Evolutionary conservation across 2,797 vertebrate species (phyloP).

Genomic region (Lepidocolaptes lacrymiger): DNA sequence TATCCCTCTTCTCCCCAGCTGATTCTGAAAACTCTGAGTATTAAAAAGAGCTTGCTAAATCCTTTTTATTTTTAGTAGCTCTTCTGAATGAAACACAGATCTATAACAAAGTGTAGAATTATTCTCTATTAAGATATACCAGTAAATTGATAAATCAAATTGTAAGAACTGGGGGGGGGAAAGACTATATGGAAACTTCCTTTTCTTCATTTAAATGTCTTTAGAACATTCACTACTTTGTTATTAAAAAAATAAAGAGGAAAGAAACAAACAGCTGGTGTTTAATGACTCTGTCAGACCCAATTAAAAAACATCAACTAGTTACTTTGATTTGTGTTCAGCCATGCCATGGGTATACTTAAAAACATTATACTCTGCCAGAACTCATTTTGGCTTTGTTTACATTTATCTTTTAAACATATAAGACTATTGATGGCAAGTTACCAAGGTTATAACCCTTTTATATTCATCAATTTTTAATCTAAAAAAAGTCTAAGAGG

Average conservation of each 20-base stretch:
- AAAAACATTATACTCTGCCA: conserved; percentile 84
- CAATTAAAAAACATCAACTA: conserved; percentile 96
- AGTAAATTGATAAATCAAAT: conserved; percentile 7
- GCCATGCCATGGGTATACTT: conserved; percentile 83
- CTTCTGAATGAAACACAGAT: not conserved
- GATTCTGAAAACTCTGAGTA: conserved; percentile 44
- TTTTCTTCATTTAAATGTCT: conserved; percentile 45
- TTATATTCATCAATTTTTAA: conserved; percentile 84
- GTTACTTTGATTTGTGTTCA: conserved; percentile 94
- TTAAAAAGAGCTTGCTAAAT: conserved; percentile 56
- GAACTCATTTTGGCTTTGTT: conserved; percentile 78
- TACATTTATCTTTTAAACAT: conserved; percentile 81
- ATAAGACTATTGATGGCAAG: conserved; percentile 77
- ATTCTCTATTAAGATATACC: not conserved
- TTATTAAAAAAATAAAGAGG: conserved; percentile 9
- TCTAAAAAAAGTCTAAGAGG: conserved; percentile 74
- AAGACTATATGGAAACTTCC: conserved; percentile 9
- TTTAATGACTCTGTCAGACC: conserved; percentile 96
- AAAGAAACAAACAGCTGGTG: conserved; percentile 92
- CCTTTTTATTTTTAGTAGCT: conserved; percentile 36
- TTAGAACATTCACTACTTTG: conserved; percentile 42
- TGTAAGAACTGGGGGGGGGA: not conserved
- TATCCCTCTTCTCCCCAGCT: conserved; percentile 59
- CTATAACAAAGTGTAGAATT: not conserved
- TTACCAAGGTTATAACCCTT: conserved; percentile 79